Evolutionary conservation across 1,140 invertebrate species (phyloP).

Genomic region (Drosophila bocki): DNA sequence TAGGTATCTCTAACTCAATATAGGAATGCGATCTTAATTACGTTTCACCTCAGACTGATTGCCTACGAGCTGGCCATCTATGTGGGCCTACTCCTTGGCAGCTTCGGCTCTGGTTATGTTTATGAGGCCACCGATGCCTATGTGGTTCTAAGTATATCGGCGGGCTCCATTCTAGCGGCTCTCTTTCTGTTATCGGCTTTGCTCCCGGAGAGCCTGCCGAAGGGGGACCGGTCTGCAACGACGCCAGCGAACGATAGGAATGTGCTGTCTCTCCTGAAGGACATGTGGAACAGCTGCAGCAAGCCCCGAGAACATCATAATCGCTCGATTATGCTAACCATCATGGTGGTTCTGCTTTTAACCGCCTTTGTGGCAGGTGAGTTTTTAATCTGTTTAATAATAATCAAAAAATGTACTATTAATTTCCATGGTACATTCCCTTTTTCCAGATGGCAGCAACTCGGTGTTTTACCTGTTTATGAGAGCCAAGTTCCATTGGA

Average conservation of each 20-base stretch:
- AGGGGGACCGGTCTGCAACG: not conserved
- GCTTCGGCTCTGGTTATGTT: slow-evolving; percentile 85
- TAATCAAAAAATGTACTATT: not conserved
- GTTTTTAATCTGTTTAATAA: not conserved
- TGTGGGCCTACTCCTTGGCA: slow-evolving; percentile 87
- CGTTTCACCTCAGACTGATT: slow-evolving; percentile 86
- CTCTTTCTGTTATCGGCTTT: slow-evolving; percentile 49
- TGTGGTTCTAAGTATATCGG: slow-evolving; percentile 61
- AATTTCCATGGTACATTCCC: not conserved
- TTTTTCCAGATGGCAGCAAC: slow-evolving; percentile 74
- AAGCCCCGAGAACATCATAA: slow-evolving; percentile 87
- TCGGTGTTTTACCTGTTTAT: slow-evolving; percentile 88
- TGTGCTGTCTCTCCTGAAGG: slow-evolving; percentile 85
- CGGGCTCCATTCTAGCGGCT: slow-evolving; percentile 52
- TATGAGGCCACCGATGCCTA: slow-evolving; percentile 64
- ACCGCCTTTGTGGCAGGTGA: slow-evolving; percentile 85
- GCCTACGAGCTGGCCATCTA: slow-evolving; percentile 87
- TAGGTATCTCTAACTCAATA: not conserved
- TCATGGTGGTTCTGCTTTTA: slow-evolving; percentile 86
- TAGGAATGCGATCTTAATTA: not conserved
- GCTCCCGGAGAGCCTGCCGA: slow-evolving; percentile 70
- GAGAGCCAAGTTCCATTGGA: slow-evolving; percentile 89
- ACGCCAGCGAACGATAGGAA: slow-evolving; percentile 47
- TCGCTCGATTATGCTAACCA: slow-evolving; percentile 87
- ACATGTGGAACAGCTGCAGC: slow-evolving; percentile 87